Base-by-base conservation (phyloP, 2,888 invertebrate species). In the Brachylomia viminalis region DNA sequence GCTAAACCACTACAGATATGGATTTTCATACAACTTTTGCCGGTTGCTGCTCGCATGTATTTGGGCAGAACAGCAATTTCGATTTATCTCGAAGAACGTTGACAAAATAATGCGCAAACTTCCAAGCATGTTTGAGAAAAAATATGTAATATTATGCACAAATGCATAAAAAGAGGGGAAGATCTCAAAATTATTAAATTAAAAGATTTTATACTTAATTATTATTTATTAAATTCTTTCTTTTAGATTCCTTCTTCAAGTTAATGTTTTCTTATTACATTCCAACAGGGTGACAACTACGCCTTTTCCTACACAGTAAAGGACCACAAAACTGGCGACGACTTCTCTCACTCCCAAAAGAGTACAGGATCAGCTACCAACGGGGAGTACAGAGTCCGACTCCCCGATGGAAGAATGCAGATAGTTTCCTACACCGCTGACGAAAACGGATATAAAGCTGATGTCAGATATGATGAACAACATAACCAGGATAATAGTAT, bases 341-440 rank as follows among this genome's bases (percentile, higher is more conserved):
- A 98, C 88, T 98, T 97, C 92, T 98, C 97, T 0, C 98, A 98
- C 87, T 95, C 96, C 2, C 97, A 98, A 90, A 96, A 97, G 15
- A 97, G 97, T 90, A 97, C 96, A 83, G 97, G 97, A 7, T 96
- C 97, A 30, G 97, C 97, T 0, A 97, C 97, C 13, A 97, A 97
- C 78, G 98, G 98, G 3, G 97, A 97, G 90, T 98, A 98, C 93
- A 93, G 97, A 73, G 97, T 98, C 84, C 97, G 97, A 92, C 95
- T 98, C 66, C 98, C 98, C 0, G 98, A 98, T 87, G 98, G 98
- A 0, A 93, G 97, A 72, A 94, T 97, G 89, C 97, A 98, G 90
- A 97, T 97, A 20, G 97, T 97, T 0, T 97, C 97, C 13, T 98
- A 97, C 90, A 97, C 97, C 8, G 98, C 97, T 2, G 97, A 97